phyloP scores from a whole-genome alignment of 2,113 vertebrate species.

The Brachypodius melanocephalos region DNA sequence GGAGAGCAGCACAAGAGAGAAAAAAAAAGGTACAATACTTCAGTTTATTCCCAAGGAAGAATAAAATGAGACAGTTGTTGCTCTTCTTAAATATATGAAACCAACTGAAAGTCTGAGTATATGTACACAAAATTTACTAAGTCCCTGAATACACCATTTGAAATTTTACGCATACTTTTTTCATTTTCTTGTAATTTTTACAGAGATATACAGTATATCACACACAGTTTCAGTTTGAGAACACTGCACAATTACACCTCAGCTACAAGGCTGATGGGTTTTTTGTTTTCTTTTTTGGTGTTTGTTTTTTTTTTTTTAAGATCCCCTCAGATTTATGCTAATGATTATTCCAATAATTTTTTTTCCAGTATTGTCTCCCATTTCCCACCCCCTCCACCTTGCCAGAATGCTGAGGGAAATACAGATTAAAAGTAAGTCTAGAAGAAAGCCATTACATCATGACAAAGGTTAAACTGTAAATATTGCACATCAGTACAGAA shows the following conservation, averaged over 20 bases:
- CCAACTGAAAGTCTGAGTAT: slow-evolving; percentile 34
- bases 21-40: slow-evolving; percentile 46
- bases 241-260: slow-evolving; percentile 68
- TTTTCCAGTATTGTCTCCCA: neutral
- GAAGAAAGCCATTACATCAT: slow-evolving; percentile 71
- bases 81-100: slow-evolving; percentile 49
- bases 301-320: neutral
- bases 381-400: neutral
- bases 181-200: slow-evolving; percentile 49
- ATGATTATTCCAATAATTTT: slow-evolving; percentile 31
- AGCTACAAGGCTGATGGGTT: neutral
- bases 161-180: slow-evolving; percentile 70
- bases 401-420: slow-evolving; percentile 5
- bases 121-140: slow-evolving; percentile 67
- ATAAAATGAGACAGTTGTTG: slow-evolving; percentile 4
- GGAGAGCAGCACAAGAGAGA: slow-evolving; percentile 74
- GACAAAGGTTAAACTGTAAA: slow-evolving; percentile 73
- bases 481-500: slow-evolving; percentile 76
- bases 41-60: slow-evolving; percentile 32
- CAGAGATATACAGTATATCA: slow-evolving; percentile 70
- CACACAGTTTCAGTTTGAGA: slow-evolving; percentile 70
- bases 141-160: slow-evolving; percentile 73
- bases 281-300: neutral
- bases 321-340: slow-evolving; percentile 45
- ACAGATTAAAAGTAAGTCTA: neutral